phyloP scores from a whole-genome alignment of 1,140 invertebrate genomes.

The Hycleus phaleratus region DNA sequence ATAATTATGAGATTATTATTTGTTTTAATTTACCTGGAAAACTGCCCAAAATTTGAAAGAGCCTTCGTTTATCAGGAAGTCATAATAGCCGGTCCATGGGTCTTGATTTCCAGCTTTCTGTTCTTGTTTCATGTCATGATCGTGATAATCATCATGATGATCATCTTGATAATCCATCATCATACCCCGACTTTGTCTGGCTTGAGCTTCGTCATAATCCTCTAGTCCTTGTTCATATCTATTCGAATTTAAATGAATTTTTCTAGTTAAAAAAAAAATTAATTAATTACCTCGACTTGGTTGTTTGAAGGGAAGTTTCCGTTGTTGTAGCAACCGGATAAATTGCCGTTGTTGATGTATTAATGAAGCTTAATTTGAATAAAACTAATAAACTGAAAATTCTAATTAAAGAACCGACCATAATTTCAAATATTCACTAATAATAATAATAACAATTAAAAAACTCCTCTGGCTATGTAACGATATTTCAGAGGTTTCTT shows the following conservation, averaged over 20 bases:
- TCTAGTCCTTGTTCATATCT: slow-evolving; percentile 35
- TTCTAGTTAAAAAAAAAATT: slow-evolving; percentile 1
- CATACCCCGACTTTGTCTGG: slow-evolving; percentile 31
- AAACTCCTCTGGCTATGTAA: slow-evolving; percentile 16
- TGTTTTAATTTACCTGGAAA: slow-evolving; percentile 55
- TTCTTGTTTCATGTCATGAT: slow-evolving; percentile 40
- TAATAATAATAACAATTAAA: neutral
- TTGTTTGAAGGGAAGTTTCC: slow-evolving; percentile 1
- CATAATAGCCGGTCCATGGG: slow-evolving; percentile 69
- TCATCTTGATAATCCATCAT: slow-evolving; percentile 27
- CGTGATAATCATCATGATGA: slow-evolving; percentile 28
- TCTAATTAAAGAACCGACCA: slow-evolving; percentile 2
- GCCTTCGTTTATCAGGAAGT: slow-evolving; percentile 76
- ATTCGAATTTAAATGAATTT: slow-evolving; percentile 1
- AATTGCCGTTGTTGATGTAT: neutral
- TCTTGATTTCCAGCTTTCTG: slow-evolving; percentile 47
- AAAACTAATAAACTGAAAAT: slow-evolving; percentile 18
- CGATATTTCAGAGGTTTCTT: slow-evolving; percentile 11
- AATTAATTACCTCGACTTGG: slow-evolving; percentile 22
- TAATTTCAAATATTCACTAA: slow-evolving; percentile 4
- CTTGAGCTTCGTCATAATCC: slow-evolving; percentile 33
- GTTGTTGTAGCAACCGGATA: slow-evolving; percentile 15
- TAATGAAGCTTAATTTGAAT: neutral
- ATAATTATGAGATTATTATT: neutral
- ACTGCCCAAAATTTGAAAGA: slow-evolving; percentile 82